These are phyloP conservation scores for Echiichthys vipera DNA, from an alignment of 2,797 vertebrate genomes.

Conservation along the genomic window DNA sequence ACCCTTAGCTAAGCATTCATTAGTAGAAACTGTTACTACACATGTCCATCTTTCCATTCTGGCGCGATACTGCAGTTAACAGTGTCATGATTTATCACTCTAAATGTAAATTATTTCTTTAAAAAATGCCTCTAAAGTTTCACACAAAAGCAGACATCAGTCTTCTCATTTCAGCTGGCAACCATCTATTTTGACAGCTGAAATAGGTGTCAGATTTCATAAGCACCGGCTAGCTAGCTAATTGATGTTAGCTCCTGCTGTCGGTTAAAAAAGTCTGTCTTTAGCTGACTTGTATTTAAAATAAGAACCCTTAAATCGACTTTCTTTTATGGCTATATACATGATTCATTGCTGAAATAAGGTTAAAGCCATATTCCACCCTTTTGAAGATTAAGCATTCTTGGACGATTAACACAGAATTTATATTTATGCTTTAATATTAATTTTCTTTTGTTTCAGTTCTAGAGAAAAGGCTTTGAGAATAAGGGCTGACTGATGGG, in stretches of 20 bases:
- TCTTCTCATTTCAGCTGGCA: not conserved
- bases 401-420: not conserved
- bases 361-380: no score
- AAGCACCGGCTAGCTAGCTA: not conserved
- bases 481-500: not conserved
- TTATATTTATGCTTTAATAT: not conserved
- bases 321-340: no score
- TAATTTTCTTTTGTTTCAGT: not conserved
- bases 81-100: not conserved
- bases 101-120: not conserved
- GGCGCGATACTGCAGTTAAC: not conserved
- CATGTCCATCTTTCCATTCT: not conserved
- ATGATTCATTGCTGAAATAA: no score
- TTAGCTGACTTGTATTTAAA: not conserved
- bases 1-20: not conserved
- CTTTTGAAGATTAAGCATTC: no score
- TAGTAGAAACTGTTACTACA: not conserved
- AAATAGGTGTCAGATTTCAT: not conserved
- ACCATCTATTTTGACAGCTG: not conserved
- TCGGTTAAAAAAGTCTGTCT: not conserved
- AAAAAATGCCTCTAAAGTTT: not conserved
- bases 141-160: not conserved
- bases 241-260: not conserved
- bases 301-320: no score
- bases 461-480: not conserved